Evolutionary conservation across 2,888 invertebrate species (phyloP).

Genomic region (Pantelozetes paolii): DNA sequence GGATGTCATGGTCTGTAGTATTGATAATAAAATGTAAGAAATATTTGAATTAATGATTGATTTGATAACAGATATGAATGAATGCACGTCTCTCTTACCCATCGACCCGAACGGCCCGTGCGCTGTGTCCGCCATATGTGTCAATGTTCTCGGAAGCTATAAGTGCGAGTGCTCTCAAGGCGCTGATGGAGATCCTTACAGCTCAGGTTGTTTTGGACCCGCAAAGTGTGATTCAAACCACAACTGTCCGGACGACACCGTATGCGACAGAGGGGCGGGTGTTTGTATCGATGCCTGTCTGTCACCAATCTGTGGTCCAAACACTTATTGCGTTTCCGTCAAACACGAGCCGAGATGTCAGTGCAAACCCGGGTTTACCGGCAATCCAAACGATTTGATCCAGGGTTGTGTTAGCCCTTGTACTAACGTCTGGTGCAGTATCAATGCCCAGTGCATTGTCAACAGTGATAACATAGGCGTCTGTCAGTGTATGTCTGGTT

Average conservation of each 20-base stretch:
- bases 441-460: slow-evolving; percentile 56
- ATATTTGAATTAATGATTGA: background rate
- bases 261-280: slow-evolving; percentile 64
- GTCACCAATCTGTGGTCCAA: slow-evolving; percentile 63
- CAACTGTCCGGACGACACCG: slow-evolving; percentile 74
- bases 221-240: slow-evolving; percentile 65
- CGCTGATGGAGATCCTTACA: slow-evolving; percentile 49
- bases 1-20: slow-evolving; percentile 62
- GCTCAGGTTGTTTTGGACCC: slow-evolving; percentile 45
- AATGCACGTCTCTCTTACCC: slow-evolving; percentile 59
- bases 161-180: slow-evolving; percentile 48
- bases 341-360: slow-evolving; percentile 72
- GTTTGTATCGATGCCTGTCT: slow-evolving; percentile 55
- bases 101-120: slow-evolving; percentile 61
- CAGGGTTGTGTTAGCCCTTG: slow-evolving; percentile 62
- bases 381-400: slow-evolving; percentile 70
- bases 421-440: slow-evolving; percentile 51
- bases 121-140: slow-evolving; percentile 79
- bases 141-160: slow-evolving; percentile 69
- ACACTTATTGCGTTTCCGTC: slow-evolving; percentile 78
- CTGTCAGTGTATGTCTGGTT: slow-evolving; percentile 57
- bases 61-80: slow-evolving; percentile 65
- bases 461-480: slow-evolving; percentile 55
- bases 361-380: slow-evolving; percentile 78
- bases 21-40: background rate